Evolutionary conservation across 2,888 invertebrate species (phyloP).

Genomic region (Homarus gammarus): DNA sequence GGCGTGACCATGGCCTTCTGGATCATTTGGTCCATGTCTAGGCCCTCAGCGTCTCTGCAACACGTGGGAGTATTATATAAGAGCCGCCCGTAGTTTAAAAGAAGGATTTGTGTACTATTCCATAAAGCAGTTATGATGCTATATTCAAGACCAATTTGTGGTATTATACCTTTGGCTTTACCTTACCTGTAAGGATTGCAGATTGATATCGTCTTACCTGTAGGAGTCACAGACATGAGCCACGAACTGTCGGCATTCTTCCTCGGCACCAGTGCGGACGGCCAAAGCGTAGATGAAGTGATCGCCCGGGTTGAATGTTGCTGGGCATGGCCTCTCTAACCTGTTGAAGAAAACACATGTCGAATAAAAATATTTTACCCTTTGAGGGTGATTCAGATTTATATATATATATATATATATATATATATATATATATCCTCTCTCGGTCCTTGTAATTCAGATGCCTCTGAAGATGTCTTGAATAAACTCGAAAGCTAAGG

Average conservation of each 20-base stretch:
- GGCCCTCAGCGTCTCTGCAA: slow-evolving; percentile 68
- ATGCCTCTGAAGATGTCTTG: too few relatives aligned
- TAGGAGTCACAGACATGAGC: slow-evolving; percentile 88
- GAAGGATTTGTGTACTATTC: background rate
- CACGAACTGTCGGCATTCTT: slow-evolving; percentile 88
- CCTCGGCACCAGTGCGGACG: slow-evolving; percentile 90
- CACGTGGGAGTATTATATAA: too few relatives aligned
- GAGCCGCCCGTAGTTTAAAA: background rate
- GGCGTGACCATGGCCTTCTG: slow-evolving; percentile 50
- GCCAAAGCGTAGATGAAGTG: slow-evolving; percentile 94
- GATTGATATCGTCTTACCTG: slow-evolving; percentile 42
- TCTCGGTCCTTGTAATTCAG: too few relatives aligned
- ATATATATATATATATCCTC: too few relatives aligned
- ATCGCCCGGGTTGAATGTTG: slow-evolving; percentile 96
- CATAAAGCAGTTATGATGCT: too few relatives aligned
- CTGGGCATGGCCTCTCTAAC: slow-evolving; percentile 83
- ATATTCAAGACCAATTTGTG: too few relatives aligned
- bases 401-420: too few relatives aligned
- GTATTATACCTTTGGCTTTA: too few relatives aligned
- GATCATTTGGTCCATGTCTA: slow-evolving; percentile 25
- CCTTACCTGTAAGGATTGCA: background rate
- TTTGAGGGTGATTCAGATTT: too few relatives aligned
- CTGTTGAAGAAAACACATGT: slow-evolving; percentile 6
- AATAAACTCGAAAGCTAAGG: too few relatives aligned
- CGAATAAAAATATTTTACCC: too few relatives aligned